Conservation (phyloP, 2,888 invertebrate genomes). For the Aphidius colemani region DNA sequence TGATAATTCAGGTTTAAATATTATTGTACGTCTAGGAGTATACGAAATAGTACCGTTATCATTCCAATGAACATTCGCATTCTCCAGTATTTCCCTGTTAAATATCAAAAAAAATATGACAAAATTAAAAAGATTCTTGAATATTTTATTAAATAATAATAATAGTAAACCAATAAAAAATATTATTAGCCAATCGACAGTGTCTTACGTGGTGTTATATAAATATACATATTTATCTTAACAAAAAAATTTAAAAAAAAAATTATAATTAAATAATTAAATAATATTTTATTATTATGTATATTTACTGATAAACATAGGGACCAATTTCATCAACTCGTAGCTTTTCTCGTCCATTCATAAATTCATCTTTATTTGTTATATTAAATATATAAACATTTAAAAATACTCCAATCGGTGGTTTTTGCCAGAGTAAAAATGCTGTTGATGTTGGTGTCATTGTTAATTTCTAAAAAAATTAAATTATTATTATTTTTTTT, state of each 20-base stretch:
- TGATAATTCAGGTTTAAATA: conserved; percentile 70
- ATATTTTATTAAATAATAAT: conserved; percentile 1
- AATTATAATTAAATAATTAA: neutral
- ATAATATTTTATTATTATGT: conserved; percentile 32
- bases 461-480: conserved; percentile 61
- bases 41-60: conserved; percentile 72
- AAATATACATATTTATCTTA: neutral
- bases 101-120: neutral
- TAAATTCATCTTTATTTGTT: conserved; percentile 75
- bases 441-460: conserved; percentile 66
- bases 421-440: conserved; percentile 68
- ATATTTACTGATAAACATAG: conserved; percentile 77
- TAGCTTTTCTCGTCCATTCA: conserved; percentile 70
- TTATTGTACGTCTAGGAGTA: conserved; percentile 65
- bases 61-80: conserved; percentile 69
- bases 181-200: too few species aligned
- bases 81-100: conserved; percentile 71
- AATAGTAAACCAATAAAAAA: neutral
- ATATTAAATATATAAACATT: conserved; percentile 78
- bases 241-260: neutral
- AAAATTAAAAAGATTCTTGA: conserved; percentile 5
- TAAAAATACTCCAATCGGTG: conserved; percentile 70
- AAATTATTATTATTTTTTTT: conserved; percentile 10
- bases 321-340: conserved; percentile 77
- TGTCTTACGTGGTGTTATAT: too few species aligned